phyloP scores from a whole-genome alignment of 2,113 vertebrate species.

The Danionella cerebrum region DNA sequence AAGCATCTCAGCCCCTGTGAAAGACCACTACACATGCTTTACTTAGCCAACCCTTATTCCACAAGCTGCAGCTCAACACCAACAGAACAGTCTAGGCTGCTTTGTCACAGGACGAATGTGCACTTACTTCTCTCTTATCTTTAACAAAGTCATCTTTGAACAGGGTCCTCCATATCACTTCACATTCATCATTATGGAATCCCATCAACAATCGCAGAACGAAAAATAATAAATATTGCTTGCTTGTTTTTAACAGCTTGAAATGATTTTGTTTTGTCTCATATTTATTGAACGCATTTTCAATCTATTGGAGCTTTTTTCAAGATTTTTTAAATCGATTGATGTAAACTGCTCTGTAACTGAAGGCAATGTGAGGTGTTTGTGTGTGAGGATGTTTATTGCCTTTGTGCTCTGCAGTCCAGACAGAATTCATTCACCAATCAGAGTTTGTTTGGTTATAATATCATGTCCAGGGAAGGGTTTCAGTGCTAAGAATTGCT shows the following conservation, averaged over 20 bases:
- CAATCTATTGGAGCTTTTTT: neutral
- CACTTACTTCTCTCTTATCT: neutral
- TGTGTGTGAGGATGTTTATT: slow-evolving; percentile 10
- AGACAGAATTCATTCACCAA: slow-evolving; percentile 64
- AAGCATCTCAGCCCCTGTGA: slow-evolving; percentile 24
- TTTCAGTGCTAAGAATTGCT: slow-evolving; percentile 70
- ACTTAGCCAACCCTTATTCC: slow-evolving; percentile 7
- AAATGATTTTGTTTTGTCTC: neutral
- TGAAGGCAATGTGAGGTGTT: neutral
- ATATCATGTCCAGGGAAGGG: slow-evolving; percentile 66
- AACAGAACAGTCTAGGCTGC: neutral
- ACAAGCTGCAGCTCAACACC: neutral
- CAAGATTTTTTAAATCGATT: neutral
- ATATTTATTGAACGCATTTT: neutral
- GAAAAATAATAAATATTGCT: neutral
- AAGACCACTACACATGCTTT: slow-evolving; percentile 9
- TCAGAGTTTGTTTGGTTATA: slow-evolving; percentile 63
- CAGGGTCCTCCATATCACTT: slow-evolving; percentile 8
- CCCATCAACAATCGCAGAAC: neutral
- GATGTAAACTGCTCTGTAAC: neutral
- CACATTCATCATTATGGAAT: neutral
- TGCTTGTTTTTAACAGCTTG: neutral
- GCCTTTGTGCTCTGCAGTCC: slow-evolving; percentile 60
- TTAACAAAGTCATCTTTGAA: neutral
- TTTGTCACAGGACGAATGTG: neutral